phyloP scores from a whole-genome alignment of 2,113 vertebrate species.

The Trogon melanurus region DNA sequence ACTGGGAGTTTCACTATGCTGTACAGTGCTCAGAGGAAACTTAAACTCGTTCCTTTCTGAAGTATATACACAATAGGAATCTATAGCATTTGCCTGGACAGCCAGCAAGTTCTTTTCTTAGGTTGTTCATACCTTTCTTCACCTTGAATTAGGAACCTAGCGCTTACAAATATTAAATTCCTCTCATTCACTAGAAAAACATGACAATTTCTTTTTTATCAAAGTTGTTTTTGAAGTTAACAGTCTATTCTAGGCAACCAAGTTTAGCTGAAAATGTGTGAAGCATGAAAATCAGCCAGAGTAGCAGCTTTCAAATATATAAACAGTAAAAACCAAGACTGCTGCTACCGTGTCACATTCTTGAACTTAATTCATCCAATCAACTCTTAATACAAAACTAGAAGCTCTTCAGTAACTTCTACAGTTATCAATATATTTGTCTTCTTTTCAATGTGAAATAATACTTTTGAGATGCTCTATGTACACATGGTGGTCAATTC shows the following conservation, averaged over 20 bases:
- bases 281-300: conserved; percentile 64
- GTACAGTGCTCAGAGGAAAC: conserved; percentile 86
- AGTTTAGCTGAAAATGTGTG: conserved; percentile 68
- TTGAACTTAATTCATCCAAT: conserved; percentile 70
- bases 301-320: conserved; percentile 74
- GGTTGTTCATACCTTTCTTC: conserved; percentile 83
- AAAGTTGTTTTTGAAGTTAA: conserved; percentile 84
- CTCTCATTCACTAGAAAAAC: conserved; percentile 61
- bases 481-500: conserved; percentile 90
- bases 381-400: conserved; percentile 91
- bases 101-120: conserved; percentile 94
- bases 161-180: conserved; percentile 63
- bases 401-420: conserved; percentile 88
- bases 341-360: conserved; percentile 64
- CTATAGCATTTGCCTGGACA: conserved; percentile 83
- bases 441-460: conserved; percentile 99
- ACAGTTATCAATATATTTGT: conserved; percentile 87
- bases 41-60: conserved; percentile 81
- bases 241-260: conserved; percentile 81
- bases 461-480: conserved; percentile 94
- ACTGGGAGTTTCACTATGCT: conserved; percentile 85
- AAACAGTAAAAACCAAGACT: conserved; percentile 70
- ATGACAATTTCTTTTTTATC: conserved; percentile 30
- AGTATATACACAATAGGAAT: conserved; percentile 72
- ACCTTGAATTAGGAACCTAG: conserved; percentile 77